Conservation (phyloP, 2,888 invertebrate genomes). For the Crossocerus cetratus region DNA sequence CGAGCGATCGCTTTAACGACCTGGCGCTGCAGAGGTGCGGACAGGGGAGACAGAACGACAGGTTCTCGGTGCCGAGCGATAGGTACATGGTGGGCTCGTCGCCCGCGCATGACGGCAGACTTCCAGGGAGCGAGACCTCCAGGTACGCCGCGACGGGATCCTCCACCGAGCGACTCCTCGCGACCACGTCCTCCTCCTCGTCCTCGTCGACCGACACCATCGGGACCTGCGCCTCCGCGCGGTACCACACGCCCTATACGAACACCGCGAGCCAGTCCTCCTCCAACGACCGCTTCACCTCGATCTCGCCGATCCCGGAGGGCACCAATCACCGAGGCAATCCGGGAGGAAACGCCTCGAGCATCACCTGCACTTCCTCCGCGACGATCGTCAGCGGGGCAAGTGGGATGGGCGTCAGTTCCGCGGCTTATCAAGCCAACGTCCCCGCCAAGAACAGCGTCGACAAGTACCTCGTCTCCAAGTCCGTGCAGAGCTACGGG, state of each 20-base stretch:
- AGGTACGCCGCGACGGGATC: constrained; percentile 61
- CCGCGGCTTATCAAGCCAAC: constrained; percentile 40
- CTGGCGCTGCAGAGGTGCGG: constrained; percentile 66
- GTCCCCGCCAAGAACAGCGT: constrained; percentile 50
- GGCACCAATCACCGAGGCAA: constrained; percentile 19
- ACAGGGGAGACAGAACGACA: constrained; percentile 65
- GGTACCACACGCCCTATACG: constrained; percentile 52
- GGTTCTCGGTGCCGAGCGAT: constrained; percentile 60
- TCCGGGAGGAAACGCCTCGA: background rate
- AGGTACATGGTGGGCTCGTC: constrained; percentile 65
- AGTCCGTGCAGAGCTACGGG: constrained; percentile 68
- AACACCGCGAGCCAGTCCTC: constrained; percentile 62
- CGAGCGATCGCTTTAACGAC: constrained; percentile 70
- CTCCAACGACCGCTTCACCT: constrained; percentile 58
- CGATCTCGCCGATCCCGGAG: constrained; percentile 55
- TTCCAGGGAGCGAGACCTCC: constrained; percentile 33
- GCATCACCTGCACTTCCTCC: background rate
- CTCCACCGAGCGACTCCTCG: constrained; percentile 71
- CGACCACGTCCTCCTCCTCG: constrained; percentile 68
- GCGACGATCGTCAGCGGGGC: background rate
- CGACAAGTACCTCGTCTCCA: constrained; percentile 72
- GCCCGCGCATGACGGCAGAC: constrained; percentile 61
- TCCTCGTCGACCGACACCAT: constrained; percentile 68
- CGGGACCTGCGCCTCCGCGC: constrained; percentile 18
- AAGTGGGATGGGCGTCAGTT: background rate